Conservation (phyloP, 2,113 vertebrate genomes). For the Clarias macrocephalus region DNA sequence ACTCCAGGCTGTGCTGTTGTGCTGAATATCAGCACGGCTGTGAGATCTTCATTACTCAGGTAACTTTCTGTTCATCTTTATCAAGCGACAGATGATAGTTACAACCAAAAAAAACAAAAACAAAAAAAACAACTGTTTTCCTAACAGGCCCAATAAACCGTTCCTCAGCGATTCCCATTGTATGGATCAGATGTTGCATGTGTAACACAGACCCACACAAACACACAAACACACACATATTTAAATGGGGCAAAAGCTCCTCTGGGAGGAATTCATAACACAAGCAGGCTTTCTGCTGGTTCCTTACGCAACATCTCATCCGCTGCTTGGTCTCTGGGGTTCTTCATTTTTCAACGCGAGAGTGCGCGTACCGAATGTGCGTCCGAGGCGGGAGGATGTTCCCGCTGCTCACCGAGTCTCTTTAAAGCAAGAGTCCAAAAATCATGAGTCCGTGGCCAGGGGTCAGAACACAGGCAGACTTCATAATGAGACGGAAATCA, state of each 20-base stretch:
- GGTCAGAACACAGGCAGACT: not conserved
- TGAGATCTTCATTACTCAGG: too few relatives aligned
- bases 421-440: not conserved
- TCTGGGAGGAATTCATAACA: not conserved
- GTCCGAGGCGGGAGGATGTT: not conserved
- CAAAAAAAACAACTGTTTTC: not conserved
- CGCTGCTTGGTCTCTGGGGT: not conserved
- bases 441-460: not conserved
- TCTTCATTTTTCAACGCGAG: not conserved
- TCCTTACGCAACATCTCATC: not conserved
- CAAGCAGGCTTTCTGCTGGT: not conserved
- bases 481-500: not conserved
- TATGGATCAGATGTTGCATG: not conserved
- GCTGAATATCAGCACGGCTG: too few relatives aligned
- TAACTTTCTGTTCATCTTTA: not conserved
- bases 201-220: not conserved
- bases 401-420: not conserved
- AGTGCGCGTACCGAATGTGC: not conserved
- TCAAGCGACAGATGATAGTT: not conserved
- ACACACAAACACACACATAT: not conserved
- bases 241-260: not conserved
- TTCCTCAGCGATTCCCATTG: not conserved
- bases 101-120: too few relatives aligned
- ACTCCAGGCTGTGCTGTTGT: too few relatives aligned
- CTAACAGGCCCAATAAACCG: not conserved